These are phyloP conservation scores for Heliothis peltigera DNA, from an alignment of 2,888 invertebrate species.

Conservation along the genomic window DNA sequence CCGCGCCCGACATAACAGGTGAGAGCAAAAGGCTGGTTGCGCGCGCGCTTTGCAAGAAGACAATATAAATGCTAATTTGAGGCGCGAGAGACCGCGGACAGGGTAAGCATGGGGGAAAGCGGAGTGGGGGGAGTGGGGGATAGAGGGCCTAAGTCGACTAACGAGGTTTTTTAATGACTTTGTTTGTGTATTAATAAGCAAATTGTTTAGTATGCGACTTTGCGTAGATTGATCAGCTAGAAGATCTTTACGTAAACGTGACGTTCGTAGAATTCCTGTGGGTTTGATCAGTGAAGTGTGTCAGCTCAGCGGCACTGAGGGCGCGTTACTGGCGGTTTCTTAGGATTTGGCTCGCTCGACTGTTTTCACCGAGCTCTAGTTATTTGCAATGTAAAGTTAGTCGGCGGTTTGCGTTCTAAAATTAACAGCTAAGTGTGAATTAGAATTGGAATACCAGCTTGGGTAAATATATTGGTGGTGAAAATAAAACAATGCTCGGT, in stretches of 20 bases:
- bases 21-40: constrained; percentile 57
- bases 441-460: no score
- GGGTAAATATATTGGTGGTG: no score
- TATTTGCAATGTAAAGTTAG: constrained; percentile 27
- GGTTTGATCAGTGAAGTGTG: background rate
- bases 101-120: background rate
- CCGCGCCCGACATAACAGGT: constrained; percentile 25
- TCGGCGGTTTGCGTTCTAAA: background rate
- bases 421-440: no score
- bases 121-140: background rate
- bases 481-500: no score
- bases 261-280: background rate
- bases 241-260: background rate
- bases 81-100: constrained; percentile 23
- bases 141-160: constrained; percentile 42
- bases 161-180: constrained; percentile 74
- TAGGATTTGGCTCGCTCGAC: background rate
- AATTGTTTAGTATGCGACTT: background rate
- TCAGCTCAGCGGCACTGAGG: constrained; percentile 1
- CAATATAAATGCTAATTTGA: constrained; percentile 76
- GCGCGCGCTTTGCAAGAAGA: constrained; percentile 59
- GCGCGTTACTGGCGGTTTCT: background rate
- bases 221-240: background rate
- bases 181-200: constrained; percentile 66
- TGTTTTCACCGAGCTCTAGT: background rate